Conservation (phyloP, 1,140 invertebrate species). For the Caenorhabditis inopinata region DNA sequence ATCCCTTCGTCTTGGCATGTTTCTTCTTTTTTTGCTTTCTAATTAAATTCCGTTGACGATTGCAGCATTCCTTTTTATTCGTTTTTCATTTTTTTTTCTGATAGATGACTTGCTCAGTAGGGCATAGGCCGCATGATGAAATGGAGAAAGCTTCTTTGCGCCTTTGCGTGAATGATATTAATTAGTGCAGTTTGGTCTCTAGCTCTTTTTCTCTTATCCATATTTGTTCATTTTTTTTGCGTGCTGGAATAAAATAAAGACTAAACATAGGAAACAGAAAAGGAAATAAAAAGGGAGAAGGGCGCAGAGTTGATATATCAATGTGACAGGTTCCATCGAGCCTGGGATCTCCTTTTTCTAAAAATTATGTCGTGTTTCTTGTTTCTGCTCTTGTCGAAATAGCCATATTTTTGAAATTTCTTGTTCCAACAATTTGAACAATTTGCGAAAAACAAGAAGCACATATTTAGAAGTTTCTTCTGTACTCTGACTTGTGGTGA, state of each 20-base stretch:
- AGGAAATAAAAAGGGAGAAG: no score
- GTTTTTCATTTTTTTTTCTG: neutral
- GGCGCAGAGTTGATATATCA: neutral
- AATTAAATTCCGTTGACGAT: constrained; percentile 19
- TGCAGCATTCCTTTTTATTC: neutral
- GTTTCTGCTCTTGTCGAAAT: no score
- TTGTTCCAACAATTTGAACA: no score
- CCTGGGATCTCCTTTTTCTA: no score
- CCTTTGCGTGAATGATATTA: neutral
- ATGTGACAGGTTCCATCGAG: neutral
- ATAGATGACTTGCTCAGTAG: constrained; percentile 15
- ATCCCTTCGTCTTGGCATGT: neutral
- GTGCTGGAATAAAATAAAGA: neutral
- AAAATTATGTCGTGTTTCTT: no score
- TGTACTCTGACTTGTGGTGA: no score
- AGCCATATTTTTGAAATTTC: no score
- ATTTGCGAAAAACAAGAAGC: no score
- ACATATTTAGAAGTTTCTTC: no score
- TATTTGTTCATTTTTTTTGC: neutral
- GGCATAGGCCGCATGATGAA: neutral
- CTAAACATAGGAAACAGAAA: neutral
- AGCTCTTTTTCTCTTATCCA: neutral
- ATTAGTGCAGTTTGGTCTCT: neutral
- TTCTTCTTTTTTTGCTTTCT: neutral
- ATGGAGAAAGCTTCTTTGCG: neutral